Conservation (phyloP, 2,888 invertebrate genomes). For the Agrenia bidenticulata region DNA sequence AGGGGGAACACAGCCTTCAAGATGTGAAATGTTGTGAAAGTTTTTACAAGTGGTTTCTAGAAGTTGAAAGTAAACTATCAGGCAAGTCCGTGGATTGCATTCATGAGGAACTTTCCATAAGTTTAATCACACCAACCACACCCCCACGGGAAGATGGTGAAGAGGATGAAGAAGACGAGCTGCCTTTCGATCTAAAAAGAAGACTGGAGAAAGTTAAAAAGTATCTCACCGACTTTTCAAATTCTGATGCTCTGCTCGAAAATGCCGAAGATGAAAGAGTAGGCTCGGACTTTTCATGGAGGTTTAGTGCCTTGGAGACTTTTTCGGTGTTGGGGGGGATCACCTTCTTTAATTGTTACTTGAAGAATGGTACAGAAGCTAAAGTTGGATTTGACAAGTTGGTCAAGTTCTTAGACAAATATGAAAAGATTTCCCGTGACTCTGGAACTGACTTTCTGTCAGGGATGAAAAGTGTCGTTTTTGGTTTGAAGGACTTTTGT, state of each 20-base stretch:
- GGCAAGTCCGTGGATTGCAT: too few relatives aligned
- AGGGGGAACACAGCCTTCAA: too few relatives aligned
- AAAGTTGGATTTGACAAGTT: not conserved
- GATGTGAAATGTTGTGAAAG: not conserved
- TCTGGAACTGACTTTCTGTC: not conserved
- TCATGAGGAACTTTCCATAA: too few relatives aligned
- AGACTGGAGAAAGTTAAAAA: slow-evolving; percentile 8
- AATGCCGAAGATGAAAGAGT: not conserved
- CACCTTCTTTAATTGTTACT: slow-evolving; percentile 7
- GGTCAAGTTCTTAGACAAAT: not conserved
- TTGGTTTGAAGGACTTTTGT: not conserved
- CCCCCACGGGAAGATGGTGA: not conserved
- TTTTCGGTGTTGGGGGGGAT: slow-evolving; percentile 1
- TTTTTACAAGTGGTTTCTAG: slow-evolving; percentile 13
- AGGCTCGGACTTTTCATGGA: not conserved
- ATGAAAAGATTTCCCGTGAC: not conserved
- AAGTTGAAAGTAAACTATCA: not conserved
- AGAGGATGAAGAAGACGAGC: slow-evolving; percentile 12
- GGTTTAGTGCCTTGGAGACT: slow-evolving; percentile 5
- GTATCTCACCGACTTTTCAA: not conserved
- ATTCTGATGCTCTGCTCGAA: slow-evolving; percentile 6
- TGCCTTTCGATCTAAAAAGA: not conserved
- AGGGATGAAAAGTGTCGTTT: not conserved
- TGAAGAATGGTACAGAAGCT: not conserved
- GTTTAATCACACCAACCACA: not conserved